Percentiles rank a stretch among this genome's conserved stretches.
Evolutionary conservation across 2,113 vertebrate species (phyloP).

Genomic region (Trogon melanurus): DNA sequence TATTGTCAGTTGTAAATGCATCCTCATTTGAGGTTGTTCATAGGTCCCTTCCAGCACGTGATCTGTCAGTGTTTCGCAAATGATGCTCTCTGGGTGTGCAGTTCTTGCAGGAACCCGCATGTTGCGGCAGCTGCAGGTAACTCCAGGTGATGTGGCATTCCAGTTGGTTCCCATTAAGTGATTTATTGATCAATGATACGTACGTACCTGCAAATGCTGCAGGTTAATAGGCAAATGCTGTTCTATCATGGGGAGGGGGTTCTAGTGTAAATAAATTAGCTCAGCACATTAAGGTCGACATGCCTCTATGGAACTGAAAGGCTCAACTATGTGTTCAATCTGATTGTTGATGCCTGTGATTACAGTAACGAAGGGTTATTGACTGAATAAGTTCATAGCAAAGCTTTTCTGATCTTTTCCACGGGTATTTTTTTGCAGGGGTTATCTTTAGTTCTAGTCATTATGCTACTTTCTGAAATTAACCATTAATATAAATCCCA

Average conservation of each 20-base stretch:
- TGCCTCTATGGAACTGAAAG: background rate
- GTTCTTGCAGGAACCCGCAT: background rate
- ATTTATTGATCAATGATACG: background rate
- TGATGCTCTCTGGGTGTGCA: rapidly evolving
- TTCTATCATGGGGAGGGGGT: background rate
- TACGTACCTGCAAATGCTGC: background rate
- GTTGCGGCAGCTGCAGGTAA: background rate
- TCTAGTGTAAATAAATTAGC: background rate
- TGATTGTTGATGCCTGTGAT: background rate
- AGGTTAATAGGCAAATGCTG: background rate
- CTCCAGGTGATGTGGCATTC: background rate
- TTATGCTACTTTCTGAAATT: background rate
- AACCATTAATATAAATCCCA: background rate
- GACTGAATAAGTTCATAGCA: background rate
- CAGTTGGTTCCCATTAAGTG: background rate
- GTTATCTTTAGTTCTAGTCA: background rate
- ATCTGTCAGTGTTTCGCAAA: background rate
- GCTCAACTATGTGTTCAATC: background rate
- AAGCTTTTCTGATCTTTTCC: background rate
- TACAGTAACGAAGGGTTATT: background rate
- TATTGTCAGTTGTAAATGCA: background rate
- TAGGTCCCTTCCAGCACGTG: background rate
- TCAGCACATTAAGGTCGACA: background rate
- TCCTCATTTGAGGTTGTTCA: background rate
- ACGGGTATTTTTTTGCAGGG: too few species aligned